Percentiles rank a stretch among this genome's conserved stretches.
phyloP scores from a whole-genome alignment of 1,140 invertebrate species.

The Penaeus japonicus region DNA sequence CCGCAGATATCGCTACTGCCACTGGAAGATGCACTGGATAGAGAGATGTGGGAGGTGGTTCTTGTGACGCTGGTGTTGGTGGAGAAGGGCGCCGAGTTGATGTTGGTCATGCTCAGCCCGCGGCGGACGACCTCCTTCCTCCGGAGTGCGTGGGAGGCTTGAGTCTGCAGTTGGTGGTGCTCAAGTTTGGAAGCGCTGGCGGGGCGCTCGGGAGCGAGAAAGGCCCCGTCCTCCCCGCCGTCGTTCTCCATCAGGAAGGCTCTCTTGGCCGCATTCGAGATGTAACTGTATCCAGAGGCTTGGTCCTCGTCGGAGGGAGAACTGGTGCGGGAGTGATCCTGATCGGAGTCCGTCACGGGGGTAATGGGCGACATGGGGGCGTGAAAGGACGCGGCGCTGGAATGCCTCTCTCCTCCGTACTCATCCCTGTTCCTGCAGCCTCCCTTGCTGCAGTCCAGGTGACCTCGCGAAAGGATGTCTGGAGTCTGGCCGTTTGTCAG shows the following conservation, averaged over 20 bases:
- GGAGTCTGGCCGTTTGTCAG: constrained; percentile 35
- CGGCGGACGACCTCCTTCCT: constrained; percentile 45
- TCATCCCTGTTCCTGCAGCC: neutral
- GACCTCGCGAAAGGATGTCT: constrained; percentile 35
- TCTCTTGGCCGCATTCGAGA: constrained; percentile 56
- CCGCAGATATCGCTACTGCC: constrained; percentile 30
- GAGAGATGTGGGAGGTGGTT: constrained; percentile 54
- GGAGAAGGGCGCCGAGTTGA: constrained; percentile 3
- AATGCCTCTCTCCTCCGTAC: neutral
- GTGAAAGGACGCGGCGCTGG: neutral
- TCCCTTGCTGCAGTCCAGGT: neutral
- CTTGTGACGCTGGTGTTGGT: constrained; percentile 34
- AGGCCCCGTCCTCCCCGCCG: neutral
- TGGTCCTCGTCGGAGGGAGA: constrained; percentile 28
- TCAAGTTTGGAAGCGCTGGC: constrained; percentile 25
- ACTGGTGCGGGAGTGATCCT: constrained; percentile 25
- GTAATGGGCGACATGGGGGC: neutral
- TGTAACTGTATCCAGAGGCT: constrained; percentile 35
- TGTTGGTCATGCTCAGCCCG: constrained; percentile 57
- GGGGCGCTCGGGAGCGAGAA: constrained; percentile 22
- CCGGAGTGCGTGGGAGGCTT: constrained; percentile 5
- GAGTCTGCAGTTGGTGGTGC: neutral
- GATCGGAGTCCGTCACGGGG: constrained; percentile 25
- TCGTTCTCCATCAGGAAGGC: constrained; percentile 53
- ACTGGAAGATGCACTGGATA: constrained; percentile 46